Base-by-base conservation (phyloP, 2,888 invertebrate species). In the Pilophorus perplexus region DNA sequence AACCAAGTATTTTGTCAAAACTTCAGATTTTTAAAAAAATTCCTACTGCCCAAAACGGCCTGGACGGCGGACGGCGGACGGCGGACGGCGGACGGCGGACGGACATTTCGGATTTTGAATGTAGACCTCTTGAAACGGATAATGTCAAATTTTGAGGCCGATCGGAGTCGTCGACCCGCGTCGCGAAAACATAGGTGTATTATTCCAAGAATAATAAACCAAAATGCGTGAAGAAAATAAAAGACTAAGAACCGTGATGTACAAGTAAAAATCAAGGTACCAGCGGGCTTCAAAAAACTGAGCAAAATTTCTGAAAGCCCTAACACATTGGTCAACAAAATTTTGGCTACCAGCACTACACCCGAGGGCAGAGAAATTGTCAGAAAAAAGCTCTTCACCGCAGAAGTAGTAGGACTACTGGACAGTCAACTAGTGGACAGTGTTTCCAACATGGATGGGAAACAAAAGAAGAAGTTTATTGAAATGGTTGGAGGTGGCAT, bases 321-420 rank as follows among this genome's bases (percentile, higher is more conserved):
- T 20, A 46, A 46, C 22, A 46, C 46, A 12, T 16, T 12, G 12
- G 46, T 46, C 20, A 46, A 46, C 3, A 46, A 46, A 20, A 46
- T 46, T 2, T 46, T 46, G 22, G 46, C 46, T 22, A 46, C 20
- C 2, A 46, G 46, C 46, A 46, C 46, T 20, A 46, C 46, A 20
- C 46, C 46, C 18, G 46, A 46, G 22, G 22, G 10, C 18, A n/a
- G n/a, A n/a, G n/a, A n/a, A n/a, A n/a, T n/a, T n/a, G n/a, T n/a
- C n/a, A n/a, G n/a, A n/a, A n/a, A 46, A n/a, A 46, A 46, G 46
- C 46, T 46, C 46, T 46, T 46, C 46, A 46, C 46, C 18, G 46
- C 46, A 20, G 46, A 46, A 46, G 46, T 46, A 20, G 46, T 46
- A 22, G 16, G 18, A 14, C n/a, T n/a, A n/a, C n/a, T n/a, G n/a